A percentile compares a stretch with the other conserved stretches of the same genome.
phyloP scores from a whole-genome alignment of 2,888 invertebrate genomes.

The Argynnis bischoffii region DNA sequence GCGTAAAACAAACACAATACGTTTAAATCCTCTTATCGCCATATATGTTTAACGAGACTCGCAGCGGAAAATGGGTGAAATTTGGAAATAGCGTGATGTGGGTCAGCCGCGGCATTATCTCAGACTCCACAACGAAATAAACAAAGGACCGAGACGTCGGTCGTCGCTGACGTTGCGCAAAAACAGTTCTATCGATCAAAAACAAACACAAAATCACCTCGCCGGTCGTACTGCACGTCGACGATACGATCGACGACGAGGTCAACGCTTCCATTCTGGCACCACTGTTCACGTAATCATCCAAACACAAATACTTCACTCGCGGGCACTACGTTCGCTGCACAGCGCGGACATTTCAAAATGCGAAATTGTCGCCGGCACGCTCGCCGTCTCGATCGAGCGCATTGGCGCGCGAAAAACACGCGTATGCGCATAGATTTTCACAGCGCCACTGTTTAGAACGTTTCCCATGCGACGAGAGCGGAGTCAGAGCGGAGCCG shows the following conservation, averaged over 20 bases:
- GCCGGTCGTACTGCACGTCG: slow-evolving; percentile 47
- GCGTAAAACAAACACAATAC: slow-evolving; percentile 49
- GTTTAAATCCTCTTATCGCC: slow-evolving; percentile 48
- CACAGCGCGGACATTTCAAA: slow-evolving; percentile 64
- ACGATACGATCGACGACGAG: slow-evolving; percentile 54
- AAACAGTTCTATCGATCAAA: slow-evolving; percentile 48
- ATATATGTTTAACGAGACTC: slow-evolving; percentile 44
- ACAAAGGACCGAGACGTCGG: slow-evolving; percentile 39
- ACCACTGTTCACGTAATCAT: slow-evolving; percentile 54
- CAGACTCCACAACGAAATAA: slow-evolving; percentile 37
- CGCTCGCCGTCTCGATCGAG: slow-evolving; percentile 37
- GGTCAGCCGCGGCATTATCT: slow-evolving; percentile 56
- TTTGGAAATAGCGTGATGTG: slow-evolving; percentile 60
- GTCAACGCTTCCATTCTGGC: slow-evolving; percentile 68
- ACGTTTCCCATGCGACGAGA: slow-evolving; percentile 48
- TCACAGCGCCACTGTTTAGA: slow-evolving; percentile 71
- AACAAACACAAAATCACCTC: slow-evolving; percentile 76
- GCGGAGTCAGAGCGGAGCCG: slow-evolving; percentile 43
- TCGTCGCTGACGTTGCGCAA: slow-evolving; percentile 37
- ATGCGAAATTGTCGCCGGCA: slow-evolving; percentile 63
- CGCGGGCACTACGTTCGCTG: slow-evolving; percentile 52
- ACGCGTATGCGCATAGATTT: slow-evolving; percentile 71
- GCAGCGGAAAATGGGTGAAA: slow-evolving; percentile 48
- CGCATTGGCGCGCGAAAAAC: slow-evolving; percentile 53
- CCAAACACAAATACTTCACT: slow-evolving; percentile 49